Conservation (phyloP, 2,888 invertebrate genomes). For the Lysandra coridon region DNA sequence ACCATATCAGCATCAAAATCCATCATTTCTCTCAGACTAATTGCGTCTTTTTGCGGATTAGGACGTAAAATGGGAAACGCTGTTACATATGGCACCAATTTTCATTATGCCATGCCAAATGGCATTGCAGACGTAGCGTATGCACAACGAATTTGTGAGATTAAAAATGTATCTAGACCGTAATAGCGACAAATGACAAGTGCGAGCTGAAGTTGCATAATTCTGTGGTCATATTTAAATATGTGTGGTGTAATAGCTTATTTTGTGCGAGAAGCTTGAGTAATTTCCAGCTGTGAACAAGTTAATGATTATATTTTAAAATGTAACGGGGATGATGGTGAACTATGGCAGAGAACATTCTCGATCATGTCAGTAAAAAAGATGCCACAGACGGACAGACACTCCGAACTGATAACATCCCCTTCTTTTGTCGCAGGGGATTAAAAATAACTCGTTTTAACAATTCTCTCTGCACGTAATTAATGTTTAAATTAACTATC, state of each 20-base stretch:
- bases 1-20: neutral
- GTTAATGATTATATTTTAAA: neutral
- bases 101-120: constrained; percentile 20
- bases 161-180: constrained; percentile 13
- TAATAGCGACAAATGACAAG: neutral
- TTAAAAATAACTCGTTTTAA: no score
- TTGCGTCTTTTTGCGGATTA: constrained; percentile 18
- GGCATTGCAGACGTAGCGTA: constrained; percentile 1
- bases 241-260: neutral
- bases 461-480: neutral
- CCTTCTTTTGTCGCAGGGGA: no score
- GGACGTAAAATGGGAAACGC: constrained; percentile 7
- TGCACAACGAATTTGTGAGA: constrained; percentile 4
- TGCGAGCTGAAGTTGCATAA: neutral
- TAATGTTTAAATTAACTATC: neutral
- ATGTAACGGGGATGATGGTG: no score
- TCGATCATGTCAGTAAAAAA: neutral
- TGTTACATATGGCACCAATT: constrained; percentile 16
- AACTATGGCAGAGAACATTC: neutral
- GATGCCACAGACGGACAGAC: neutral
- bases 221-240: neutral
- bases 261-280: neutral
- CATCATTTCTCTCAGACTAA: constrained; percentile 7
- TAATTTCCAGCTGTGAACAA: neutral
- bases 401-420: no score